Evolutionary conservation across 2,888 invertebrate genomes (phyloP).

Genomic region (Mylabris sibirica): DNA sequence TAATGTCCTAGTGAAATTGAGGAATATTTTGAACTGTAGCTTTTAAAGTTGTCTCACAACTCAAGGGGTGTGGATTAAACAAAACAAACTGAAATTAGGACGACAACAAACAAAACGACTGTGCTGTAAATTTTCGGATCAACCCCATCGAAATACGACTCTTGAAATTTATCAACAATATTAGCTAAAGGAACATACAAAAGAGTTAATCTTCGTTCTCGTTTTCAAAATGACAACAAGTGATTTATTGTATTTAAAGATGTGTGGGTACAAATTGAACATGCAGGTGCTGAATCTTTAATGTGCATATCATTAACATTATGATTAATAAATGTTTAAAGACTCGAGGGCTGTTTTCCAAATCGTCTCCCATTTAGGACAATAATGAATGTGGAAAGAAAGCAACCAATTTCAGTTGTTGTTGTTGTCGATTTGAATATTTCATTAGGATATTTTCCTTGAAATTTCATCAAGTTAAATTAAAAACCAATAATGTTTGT

Average conservation of each 20-base stretch:
- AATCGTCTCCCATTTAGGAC: not conserved
- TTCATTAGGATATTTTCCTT: not conserved
- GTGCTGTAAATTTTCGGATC: not conserved
- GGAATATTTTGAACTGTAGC: not conserved
- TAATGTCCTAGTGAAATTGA: not conserved
- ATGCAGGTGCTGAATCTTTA: constrained; percentile 15
- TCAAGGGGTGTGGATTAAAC: not conserved
- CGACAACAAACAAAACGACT: not conserved
- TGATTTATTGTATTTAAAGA: not conserved
- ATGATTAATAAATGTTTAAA: not conserved
- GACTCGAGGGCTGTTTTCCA: not conserved
- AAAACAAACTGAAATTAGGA: not conserved
- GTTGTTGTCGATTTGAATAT: not conserved
- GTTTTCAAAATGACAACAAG: not conserved
- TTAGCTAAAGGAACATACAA: not conserved
- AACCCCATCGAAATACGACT: not conserved
- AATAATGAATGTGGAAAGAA: not conserved
- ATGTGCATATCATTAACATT: constrained; percentile 11
- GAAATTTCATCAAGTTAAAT: not conserved
- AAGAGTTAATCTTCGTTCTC: not conserved
- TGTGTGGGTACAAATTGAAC: constrained; percentile 20
- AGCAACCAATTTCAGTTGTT: not conserved
- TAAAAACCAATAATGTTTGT: not conserved
- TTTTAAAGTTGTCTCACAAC: not conserved
- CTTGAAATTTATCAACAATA: not conserved